phyloP scores from a whole-genome alignment of 2,888 invertebrate species.

The Drosophila mimetica region DNA sequence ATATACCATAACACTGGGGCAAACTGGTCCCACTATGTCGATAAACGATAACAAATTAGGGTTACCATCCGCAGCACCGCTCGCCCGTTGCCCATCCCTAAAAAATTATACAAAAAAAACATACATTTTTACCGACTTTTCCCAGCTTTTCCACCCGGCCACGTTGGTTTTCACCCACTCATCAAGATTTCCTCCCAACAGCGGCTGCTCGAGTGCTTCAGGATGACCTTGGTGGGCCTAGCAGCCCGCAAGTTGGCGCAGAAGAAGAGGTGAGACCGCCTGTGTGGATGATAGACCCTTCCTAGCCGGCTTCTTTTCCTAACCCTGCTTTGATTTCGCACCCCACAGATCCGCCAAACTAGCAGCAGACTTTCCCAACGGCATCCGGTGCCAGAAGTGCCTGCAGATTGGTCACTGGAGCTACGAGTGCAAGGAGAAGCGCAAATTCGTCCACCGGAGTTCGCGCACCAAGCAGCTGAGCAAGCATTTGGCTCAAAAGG shows the following conservation, averaged over 20 bases:
- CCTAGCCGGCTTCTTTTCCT: constrained; percentile 13
- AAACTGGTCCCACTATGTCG: too few relatives aligned
- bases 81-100: constrained; percentile 1
- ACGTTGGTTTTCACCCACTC: constrained; percentile 13
- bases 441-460: constrained; percentile 93
- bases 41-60: constrained; percentile 3
- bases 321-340: neutral
- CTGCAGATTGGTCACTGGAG: constrained; percentile 97
- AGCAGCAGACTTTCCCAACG: constrained; percentile 89
- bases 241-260: constrained; percentile 83
- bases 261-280: constrained; percentile 78
- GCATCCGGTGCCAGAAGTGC: constrained; percentile 95
- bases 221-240: constrained; percentile 82
- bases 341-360: constrained; percentile 86
- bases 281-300: too few relatives aligned
- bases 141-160: constrained; percentile 10
- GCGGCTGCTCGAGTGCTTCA: constrained; percentile 59
- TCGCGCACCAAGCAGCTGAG: constrained; percentile 93
- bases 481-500: constrained; percentile 85
- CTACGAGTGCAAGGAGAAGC: constrained; percentile 93
- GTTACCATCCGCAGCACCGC: neutral
- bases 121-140: constrained; percentile 26
- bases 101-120: constrained; percentile 23
- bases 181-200: constrained; percentile 69
- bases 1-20: too few relatives aligned